Conservation (phyloP, 2,888 invertebrate genomes). For the Baccha elongata region DNA sequence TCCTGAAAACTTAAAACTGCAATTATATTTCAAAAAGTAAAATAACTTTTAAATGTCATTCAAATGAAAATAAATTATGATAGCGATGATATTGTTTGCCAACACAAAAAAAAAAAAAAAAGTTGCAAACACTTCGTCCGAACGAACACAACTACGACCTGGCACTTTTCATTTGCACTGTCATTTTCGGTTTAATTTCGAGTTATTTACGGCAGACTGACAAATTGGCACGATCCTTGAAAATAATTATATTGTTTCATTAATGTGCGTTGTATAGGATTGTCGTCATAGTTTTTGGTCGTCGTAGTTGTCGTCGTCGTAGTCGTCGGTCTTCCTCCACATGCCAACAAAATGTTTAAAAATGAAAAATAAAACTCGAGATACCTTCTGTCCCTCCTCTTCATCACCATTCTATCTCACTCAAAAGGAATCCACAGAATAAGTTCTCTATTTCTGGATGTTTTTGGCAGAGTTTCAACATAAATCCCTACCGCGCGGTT, state of each 20-base stretch:
- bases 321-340: background rate
- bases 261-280: slow-evolving; percentile 43
- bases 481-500: slow-evolving; percentile 64
- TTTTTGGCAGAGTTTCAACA: slow-evolving; percentile 71
- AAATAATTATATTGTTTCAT: slow-evolving; percentile 72
- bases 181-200: slow-evolving; percentile 59
- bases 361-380: background rate
- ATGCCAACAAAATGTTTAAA: slow-evolving; percentile 11
- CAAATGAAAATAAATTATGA: slow-evolving; percentile 50
- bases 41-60: slow-evolving; percentile 30
- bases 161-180: slow-evolving; percentile 50
- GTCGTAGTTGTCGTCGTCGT: background rate
- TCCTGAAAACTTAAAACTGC: background rate
- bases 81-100: slow-evolving; percentile 23
- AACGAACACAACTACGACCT: background rate
- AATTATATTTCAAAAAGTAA: slow-evolving; percentile 7
- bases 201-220: slow-evolving; percentile 69
- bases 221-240: slow-evolving; percentile 68
- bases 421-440: slow-evolving; percentile 9
- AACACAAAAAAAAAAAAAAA: background rate
- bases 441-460: slow-evolving; percentile 61
- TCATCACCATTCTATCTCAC: background rate
- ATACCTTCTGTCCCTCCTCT: slow-evolving; percentile 7
- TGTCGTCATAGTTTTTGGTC: slow-evolving; percentile 32
- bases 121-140: slow-evolving; percentile 2